Base-by-base conservation (phyloP, 1,140 invertebrate species). In the Sycophaga agraensis region DNA sequence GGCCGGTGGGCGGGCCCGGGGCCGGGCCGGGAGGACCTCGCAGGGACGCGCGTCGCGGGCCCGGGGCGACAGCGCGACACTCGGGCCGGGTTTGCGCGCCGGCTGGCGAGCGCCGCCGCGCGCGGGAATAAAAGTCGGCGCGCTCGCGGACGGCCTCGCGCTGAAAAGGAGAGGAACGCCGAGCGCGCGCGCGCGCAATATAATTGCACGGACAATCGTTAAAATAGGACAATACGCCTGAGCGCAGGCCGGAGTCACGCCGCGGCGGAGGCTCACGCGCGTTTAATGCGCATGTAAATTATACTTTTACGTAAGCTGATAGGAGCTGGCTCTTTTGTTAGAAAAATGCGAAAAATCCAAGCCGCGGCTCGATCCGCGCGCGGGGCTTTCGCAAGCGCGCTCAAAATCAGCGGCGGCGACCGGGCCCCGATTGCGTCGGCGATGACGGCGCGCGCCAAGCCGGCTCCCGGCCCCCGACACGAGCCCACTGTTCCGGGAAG, bases 61-160 rank as follows among this genome's bases (percentile, higher is more conserved):
- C n/a, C n/a, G n/a, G n/a, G n/a, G n/a, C n/a, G n/a, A n/a, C n/a
- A n/a, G n/a, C n/a, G n/a, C n/a, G n/a, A n/a, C n/a, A n/a, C n/a
- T n/a, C n/a, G n/a, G n/a, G n/a, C n/a, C n/a, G n/a, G n/a, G n/a
- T n/a, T n/a, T n/a, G n/a, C n/a, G n/a, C n/a, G n/a, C n/a, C n/a
- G n/a, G n/a, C n/a, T n/a, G n/a, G n/a, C n/a, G n/a, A n/a, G n/a
- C n/a, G n/a, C n/a, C n/a, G n/a, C n/a, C n/a, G n/a, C n/a, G n/a
- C n/a, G n/a, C n/a, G n/a, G n/a, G 45, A 56, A 66, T 49, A 63
- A 65, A 65, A 66, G 39, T 63, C 34, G 46, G 31, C n/a, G 63
- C 62, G 46, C 43, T 43, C 46, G 54, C 43, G 53, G 2, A 19
- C 40, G 65, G 51, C 64, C 65, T 66, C 66, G 49, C 40, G 59